A percentile compares a stretch with the other conserved stretches of the same genome.
Evolutionary conservation across 2,113 vertebrate genomes (phyloP).

Genomic region (Hippocampus mohnikei): DNA sequence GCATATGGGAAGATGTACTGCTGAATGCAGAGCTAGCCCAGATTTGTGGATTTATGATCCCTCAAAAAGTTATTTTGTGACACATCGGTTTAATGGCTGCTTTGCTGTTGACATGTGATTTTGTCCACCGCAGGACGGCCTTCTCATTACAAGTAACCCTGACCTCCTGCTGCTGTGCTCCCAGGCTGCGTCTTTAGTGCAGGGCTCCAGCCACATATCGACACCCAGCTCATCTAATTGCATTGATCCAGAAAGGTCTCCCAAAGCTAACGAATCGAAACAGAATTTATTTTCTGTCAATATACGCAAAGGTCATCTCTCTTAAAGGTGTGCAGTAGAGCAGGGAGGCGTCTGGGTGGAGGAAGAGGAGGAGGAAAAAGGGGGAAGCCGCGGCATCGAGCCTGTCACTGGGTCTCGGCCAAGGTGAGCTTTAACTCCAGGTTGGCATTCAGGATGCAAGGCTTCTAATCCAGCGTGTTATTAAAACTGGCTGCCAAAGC

Average conservation of each 20-base stretch:
- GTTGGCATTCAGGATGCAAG: constrained; percentile 53
- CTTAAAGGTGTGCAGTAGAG: constrained; percentile 46
- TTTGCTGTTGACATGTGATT: constrained; percentile 24
- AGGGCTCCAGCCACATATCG: constrained; percentile 50
- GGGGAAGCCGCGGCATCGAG: constrained; percentile 33
- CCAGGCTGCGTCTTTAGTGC: constrained; percentile 31
- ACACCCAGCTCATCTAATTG: constrained; percentile 72
- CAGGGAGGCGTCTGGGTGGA: constrained; percentile 19
- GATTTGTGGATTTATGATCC: background rate
- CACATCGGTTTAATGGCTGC: background rate
- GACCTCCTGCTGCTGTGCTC: constrained; percentile 46
- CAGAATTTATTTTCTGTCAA: constrained; percentile 76
- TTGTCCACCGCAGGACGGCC: constrained; percentile 38
- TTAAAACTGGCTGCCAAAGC: constrained; percentile 66
- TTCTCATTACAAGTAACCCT: constrained; percentile 61
- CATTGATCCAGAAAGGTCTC: constrained; percentile 71
- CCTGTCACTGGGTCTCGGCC: constrained; percentile 55
- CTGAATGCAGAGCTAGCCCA: constrained; percentile 18
- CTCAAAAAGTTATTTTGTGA: background rate
- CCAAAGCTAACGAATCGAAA: constrained; percentile 76
- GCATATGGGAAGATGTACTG: constrained; percentile 5
- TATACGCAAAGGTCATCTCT: constrained; percentile 77
- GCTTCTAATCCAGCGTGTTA: constrained; percentile 69
- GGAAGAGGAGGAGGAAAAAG: constrained; percentile 23
- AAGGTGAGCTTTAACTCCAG: constrained; percentile 63